Evolutionary conservation across 2,113 vertebrate species (phyloP).

Genomic region (Seriola rivoliana): DNA sequence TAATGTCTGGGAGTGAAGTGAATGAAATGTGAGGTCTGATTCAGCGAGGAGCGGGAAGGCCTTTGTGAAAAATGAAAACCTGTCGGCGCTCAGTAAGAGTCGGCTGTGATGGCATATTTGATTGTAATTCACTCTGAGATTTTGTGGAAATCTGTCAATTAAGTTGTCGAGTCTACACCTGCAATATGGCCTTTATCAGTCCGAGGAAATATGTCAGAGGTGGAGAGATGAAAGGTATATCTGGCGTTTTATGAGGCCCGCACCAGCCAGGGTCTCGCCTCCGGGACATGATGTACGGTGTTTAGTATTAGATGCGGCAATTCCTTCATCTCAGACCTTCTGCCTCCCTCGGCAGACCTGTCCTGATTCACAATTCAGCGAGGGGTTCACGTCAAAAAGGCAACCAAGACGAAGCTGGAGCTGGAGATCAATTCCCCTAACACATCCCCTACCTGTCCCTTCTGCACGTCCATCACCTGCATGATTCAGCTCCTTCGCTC

Average conservation of each 20-base stretch:
- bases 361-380: slow-evolving; percentile 31
- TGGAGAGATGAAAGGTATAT: slow-evolving; percentile 44
- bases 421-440: slow-evolving; percentile 6
- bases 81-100: not conserved
- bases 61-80: slow-evolving; percentile 23
- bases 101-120: slow-evolving; percentile 10
- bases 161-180: not conserved
- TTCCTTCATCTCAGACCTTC: slow-evolving; percentile 51
- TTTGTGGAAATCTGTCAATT: slow-evolving; percentile 36
- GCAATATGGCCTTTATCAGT: slow-evolving; percentile 18
- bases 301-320: slow-evolving; percentile 19
- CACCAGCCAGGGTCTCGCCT: not conserved
- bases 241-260: slow-evolving; percentile 40
- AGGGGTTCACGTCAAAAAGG: slow-evolving; percentile 44
- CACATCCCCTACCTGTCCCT: not conserved
- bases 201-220: slow-evolving; percentile 19
- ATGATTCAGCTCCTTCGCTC: slow-evolving; percentile 1
- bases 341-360: slow-evolving; percentile 12
- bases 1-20: slow-evolving; percentile 17
- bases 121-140: slow-evolving; percentile 40
- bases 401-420: slow-evolving; percentile 11
- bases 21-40: slow-evolving; percentile 34
- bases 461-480: slow-evolving; percentile 39
- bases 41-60: slow-evolving; percentile 10
- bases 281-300: slow-evolving; percentile 24